Base-by-base conservation (phyloP, 2,797 vertebrate species). In the Silurus lanzhouensis region DNA sequence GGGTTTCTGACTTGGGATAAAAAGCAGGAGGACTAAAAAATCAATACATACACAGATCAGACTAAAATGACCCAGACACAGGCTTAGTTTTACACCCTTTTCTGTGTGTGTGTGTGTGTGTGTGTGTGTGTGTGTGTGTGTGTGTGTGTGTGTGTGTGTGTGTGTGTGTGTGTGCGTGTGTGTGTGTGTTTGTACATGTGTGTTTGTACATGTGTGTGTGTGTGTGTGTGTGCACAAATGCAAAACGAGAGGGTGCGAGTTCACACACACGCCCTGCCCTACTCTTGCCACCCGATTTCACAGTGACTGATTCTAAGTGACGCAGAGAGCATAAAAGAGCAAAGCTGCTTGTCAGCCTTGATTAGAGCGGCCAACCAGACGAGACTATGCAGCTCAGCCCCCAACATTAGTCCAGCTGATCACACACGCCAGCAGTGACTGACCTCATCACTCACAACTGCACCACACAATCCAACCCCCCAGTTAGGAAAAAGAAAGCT, bases 291-390 rank as follows among this genome's bases (percentile, higher is more conserved):
- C 96, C 96, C 97, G 96, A 97, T 93, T 98, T 96, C 96, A 95
- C 96, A 95, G 91, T 95, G 94, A 92, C 95, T 95, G 96, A 97
- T 97, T 95, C 94, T 93, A 97, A 96, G 96, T 96, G 97, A 96
- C 94, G 85, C 96, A 95, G 93, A 96, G 95, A 96, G 96, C 97
- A 97, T 96, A 97, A 97, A 97, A 97, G 96, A 97, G 96, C 96
- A 97, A 96, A 97, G 96, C 96, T 96, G 92, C 94, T 96, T 98
- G 97, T 98, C 97, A 97, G 95, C 93, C 93, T 92, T 92, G 94
- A 98, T 99, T 97, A 98, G 96, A 92, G 92, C 92, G 93, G 90
- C 93, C 92, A 94, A 91, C 93, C 94, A 95, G 95, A 96, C 95
- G 94, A 96, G 95, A 98, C 96, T 96, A 97, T 96, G 95, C 95